These are phyloP conservation scores for Ethmia dodecea DNA, from an alignment of 2,888 invertebrate species.

Conservation along the genomic window DNA sequence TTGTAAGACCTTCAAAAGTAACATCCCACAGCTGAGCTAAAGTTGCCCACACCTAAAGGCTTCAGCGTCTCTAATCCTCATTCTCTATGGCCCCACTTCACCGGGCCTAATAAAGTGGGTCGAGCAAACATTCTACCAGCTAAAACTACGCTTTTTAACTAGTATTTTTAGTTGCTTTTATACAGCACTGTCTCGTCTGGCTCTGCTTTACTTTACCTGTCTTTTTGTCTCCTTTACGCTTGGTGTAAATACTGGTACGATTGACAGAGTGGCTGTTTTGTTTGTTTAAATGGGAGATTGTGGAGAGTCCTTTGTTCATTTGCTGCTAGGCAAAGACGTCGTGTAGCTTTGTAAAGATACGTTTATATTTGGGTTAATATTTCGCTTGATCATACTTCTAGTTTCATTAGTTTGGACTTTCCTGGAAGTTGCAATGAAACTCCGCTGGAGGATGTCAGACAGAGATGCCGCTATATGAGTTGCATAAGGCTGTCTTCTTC, in stretches of 20 bases:
- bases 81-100: slow-evolving; percentile 6
- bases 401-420: too few relatives aligned
- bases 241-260: slow-evolving; percentile 33
- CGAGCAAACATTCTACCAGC: slow-evolving; percentile 58
- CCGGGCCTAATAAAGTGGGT: slow-evolving; percentile 67
- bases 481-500: too few relatives aligned
- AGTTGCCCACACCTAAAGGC: too few relatives aligned
- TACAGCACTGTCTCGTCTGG: slow-evolving; percentile 44
- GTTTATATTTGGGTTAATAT: too few relatives aligned
- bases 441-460: too few relatives aligned
- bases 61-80: not conserved
- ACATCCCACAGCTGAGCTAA: too few relatives aligned
- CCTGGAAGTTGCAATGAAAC: too few relatives aligned
- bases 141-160: slow-evolving; percentile 67
- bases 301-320: not conserved
- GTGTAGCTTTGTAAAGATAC: too few relatives aligned
- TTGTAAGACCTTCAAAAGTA: too few relatives aligned
- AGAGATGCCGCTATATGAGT: too few relatives aligned
- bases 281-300: not conserved
- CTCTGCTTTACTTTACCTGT: slow-evolving; percentile 29
- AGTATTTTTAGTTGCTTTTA: slow-evolving; percentile 63
- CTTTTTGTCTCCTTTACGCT: slow-evolving; percentile 33
- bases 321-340: too few relatives aligned
- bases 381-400: too few relatives aligned
- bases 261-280: slow-evolving; percentile 19